A percentile compares a stretch with the other conserved stretches of the same genome.
Conservation (phyloP, 2,797 vertebrate species). For the Enteromius mattozi region DNA sequence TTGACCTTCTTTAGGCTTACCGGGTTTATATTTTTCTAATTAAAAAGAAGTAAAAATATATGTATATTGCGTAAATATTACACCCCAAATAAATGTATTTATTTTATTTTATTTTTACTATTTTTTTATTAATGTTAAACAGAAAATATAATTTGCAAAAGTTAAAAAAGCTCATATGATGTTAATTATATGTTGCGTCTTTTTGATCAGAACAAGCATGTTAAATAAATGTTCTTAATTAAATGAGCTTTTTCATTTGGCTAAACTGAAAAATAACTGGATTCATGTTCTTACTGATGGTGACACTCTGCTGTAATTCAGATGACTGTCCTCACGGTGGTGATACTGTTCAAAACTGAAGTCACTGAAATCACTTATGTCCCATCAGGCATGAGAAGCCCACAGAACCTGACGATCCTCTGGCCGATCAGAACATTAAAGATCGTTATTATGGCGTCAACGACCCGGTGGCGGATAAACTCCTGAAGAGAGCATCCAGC, state of each 20-base stretch:
- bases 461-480: constrained; percentile 95
- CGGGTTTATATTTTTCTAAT: background rate
- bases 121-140: too few species aligned
- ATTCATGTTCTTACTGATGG: background rate
- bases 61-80: too few species aligned
- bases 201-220: background rate
- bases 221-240: background rate
- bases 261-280: background rate
- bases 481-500: constrained; percentile 92
- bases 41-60: too few species aligned
- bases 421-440: constrained; percentile 98
- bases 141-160: too few species aligned
- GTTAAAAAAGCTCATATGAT: background rate
- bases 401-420: constrained; percentile 94
- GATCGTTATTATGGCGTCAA: constrained; percentile 97
- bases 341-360: background rate
- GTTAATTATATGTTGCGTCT: background rate
- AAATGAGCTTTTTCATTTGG: background rate
- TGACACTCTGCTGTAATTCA: background rate
- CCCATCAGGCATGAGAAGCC: constrained; percentile 90
- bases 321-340: constrained; percentile 33
- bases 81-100: too few species aligned
- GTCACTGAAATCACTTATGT: background rate
- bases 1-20: background rate
- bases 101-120: too few species aligned